phyloP scores from a whole-genome alignment of 2,113 vertebrate genomes.

The Clarias macrocephalus region DNA sequence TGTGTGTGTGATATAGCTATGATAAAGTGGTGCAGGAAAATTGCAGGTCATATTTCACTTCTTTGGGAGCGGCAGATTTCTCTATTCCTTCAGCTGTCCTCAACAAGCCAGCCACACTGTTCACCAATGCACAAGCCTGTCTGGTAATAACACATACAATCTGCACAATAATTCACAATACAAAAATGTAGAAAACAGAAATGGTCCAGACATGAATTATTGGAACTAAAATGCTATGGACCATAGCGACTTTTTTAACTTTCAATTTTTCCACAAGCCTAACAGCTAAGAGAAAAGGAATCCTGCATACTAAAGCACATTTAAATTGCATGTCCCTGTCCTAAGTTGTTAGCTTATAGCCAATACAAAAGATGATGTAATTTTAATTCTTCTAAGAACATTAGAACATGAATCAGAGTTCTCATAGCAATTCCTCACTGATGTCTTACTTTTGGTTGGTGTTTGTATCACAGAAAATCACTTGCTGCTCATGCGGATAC shows the following conservation, averaged over 20 bases:
- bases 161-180: not conserved
- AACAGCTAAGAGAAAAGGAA: not conserved
- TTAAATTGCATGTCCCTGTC: not conserved
- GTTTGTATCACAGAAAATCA: no score
- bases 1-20: slow-evolving; percentile 40
- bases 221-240: not conserved
- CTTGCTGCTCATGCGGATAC: no score
- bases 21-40: slow-evolving; percentile 18
- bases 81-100: slow-evolving; percentile 38
- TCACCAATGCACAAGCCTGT: slow-evolving; percentile 44
- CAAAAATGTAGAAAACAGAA: not conserved
- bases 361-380: not conserved
- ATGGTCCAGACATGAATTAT: not conserved
- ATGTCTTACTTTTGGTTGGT: no score
- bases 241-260: not conserved
- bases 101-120: slow-evolving; percentile 21
- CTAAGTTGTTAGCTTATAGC: not conserved
- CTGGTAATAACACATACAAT: slow-evolving; percentile 45
- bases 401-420: no score
- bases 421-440: no score
- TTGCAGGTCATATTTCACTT: slow-evolving; percentile 54
- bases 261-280: not conserved
- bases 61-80: slow-evolving; percentile 52
- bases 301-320: not conserved
- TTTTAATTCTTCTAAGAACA: not conserved